phyloP scores from a whole-genome alignment of 2,888 invertebrate genomes.

The Apeira syringaria region DNA sequence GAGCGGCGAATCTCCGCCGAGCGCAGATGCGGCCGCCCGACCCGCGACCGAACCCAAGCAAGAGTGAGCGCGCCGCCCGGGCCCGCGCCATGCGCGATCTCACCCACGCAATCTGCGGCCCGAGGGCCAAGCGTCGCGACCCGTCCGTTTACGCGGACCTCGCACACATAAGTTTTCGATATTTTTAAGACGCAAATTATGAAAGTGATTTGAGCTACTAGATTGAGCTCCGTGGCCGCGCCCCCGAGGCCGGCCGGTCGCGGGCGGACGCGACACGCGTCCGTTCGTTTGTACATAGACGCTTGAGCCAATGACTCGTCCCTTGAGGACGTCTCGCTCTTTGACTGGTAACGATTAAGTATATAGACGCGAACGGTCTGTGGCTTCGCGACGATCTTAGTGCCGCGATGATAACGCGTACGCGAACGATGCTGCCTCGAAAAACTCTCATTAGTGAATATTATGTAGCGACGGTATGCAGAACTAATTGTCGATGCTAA shows the following conservation, averaged over 20 bases:
- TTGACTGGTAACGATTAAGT: constrained; percentile 79
- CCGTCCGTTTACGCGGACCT: constrained; percentile 29
- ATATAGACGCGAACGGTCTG: constrained; percentile 70
- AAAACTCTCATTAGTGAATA: constrained; percentile 81
- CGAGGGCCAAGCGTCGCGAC: constrained; percentile 15
- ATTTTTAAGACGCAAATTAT: constrained; percentile 80
- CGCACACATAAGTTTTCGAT: constrained; percentile 66
- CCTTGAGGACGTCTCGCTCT: constrained; percentile 62
- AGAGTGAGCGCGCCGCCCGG: constrained; percentile 46
- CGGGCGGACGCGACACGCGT: constrained; percentile 49
- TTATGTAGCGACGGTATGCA: constrained; percentile 72
- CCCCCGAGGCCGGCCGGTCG: constrained; percentile 38
- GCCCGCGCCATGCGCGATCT: constrained; percentile 29
- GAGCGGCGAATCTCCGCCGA: constrained; percentile 42
- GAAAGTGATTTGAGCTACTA: constrained; percentile 73
- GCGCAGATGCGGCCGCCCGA: constrained; percentile 52
- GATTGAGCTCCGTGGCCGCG: constrained; percentile 43
- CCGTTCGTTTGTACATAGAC: constrained; percentile 75
- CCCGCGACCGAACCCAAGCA: constrained; percentile 59
- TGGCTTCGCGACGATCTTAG: constrained; percentile 54
- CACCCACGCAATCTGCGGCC: constrained; percentile 34
- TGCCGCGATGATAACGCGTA: constrained; percentile 58
- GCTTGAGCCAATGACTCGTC: constrained; percentile 64
- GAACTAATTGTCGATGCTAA: constrained; percentile 73
- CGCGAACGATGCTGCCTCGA: constrained; percentile 71